These are phyloP conservation scores for Amblyjoppa proteus DNA, from an alignment of 2,888 invertebrate species.

Conservation along the genomic window DNA sequence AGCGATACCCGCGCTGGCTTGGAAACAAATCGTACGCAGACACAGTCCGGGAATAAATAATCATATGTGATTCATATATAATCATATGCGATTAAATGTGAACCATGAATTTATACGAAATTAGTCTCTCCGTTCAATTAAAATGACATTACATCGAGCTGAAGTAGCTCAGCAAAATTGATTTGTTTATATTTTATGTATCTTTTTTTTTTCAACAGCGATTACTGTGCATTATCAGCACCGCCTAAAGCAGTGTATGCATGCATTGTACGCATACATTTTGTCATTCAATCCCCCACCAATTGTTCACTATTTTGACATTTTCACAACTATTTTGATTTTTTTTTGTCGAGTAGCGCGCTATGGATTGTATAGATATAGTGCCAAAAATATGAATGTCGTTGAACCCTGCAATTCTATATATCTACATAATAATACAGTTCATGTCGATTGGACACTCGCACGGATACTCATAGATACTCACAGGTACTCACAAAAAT, in stretches of 20 bases:
- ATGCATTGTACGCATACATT: constrained; percentile 31
- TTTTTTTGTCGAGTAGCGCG: constrained; percentile 32
- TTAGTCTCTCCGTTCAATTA: not conserved
- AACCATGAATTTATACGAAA: not conserved
- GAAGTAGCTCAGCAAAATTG: not conserved
- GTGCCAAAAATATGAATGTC: too few species aligned
- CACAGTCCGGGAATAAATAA: not conserved
- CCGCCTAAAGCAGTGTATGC: constrained; percentile 20
- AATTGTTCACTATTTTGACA: not conserved
- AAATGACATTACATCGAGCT: not conserved
- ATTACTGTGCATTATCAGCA: constrained; percentile 6
- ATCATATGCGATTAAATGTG: too few species aligned
- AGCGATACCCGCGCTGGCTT: constrained; percentile 19
- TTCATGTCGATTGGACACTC: too few species aligned
- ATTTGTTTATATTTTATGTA: constrained; percentile 23
- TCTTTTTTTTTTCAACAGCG: not conserved
- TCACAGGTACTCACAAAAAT: too few species aligned
- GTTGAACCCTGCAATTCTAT: not conserved
- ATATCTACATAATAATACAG: too few species aligned
- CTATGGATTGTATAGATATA: constrained; percentile 2
- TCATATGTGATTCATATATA: too few species aligned
- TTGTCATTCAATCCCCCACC: not conserved
- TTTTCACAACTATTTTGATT: not conserved
- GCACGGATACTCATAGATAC: too few species aligned
- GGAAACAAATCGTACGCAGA: constrained; percentile 10